A percentile compares a stretch with the other conserved stretches of the same genome.
These are phyloP conservation scores for Conus ventricosus DNA, from an alignment of 1,140 invertebrate species.

Conservation along the genomic window DNA sequence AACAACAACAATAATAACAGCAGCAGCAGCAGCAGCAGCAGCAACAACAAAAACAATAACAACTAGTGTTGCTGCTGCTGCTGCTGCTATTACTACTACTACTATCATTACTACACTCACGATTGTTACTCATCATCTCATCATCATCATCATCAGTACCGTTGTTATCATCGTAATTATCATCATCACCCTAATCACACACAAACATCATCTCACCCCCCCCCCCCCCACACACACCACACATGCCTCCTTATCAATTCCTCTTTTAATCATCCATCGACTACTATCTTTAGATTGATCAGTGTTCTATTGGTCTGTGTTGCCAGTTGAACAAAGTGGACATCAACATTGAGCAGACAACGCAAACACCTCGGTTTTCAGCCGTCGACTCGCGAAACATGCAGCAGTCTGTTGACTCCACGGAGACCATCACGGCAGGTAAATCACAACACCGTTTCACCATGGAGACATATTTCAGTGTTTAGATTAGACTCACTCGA, in stretches of 20 bases:
- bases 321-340: background rate
- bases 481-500: too few species aligned
- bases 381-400: too few species aligned
- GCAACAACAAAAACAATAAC: too few species aligned
- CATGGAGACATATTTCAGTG: too few species aligned
- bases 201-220: too few species aligned
- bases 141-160: too few species aligned
- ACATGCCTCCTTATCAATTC: too few species aligned
- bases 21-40: too few species aligned
- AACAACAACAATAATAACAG: background rate
- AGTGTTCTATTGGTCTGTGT: background rate
- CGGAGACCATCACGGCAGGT: background rate
- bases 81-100: background rate
- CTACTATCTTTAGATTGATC: too few species aligned
- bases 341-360: slow-evolving; percentile 3
- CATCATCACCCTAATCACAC: too few species aligned
- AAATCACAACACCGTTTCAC: background rate
- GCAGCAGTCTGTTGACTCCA: background rate
- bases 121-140: background rate
- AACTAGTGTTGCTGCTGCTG: background rate
- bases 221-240: too few species aligned
- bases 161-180: background rate
- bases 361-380: background rate
- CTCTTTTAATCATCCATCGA: too few species aligned
- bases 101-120: background rate